Percentiles rank a stretch among this genome's conserved stretches.
Evolutionary conservation across 2,888 invertebrate species (phyloP).

Genomic region (Agrypnus murinus): DNA sequence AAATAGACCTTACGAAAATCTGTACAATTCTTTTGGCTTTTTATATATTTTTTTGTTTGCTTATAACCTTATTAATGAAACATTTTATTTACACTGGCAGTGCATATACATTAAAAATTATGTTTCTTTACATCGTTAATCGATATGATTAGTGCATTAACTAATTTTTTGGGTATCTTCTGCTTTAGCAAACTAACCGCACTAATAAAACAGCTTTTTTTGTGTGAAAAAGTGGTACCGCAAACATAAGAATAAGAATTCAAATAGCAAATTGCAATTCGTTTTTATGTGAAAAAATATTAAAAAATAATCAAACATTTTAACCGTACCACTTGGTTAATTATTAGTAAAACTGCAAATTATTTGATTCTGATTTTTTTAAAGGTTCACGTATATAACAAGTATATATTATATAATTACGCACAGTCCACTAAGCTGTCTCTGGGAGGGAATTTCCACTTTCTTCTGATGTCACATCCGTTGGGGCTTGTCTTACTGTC

Average conservation of each 20-base stretch:
- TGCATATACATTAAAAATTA: slow-evolving; percentile 33
- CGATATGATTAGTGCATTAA: slow-evolving; percentile 34
- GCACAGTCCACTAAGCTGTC: slow-evolving; percentile 66
- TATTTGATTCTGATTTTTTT: neutral
- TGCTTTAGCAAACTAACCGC: neutral
- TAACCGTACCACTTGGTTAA: slow-evolving; percentile 25
- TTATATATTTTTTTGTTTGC: neutral
- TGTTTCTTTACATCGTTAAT: slow-evolving; percentile 28
- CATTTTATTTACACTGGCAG: slow-evolving; percentile 35
- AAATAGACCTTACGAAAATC: slow-evolving; percentile 8
- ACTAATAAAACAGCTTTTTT: neutral
- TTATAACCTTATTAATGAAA: slow-evolving; percentile 6
- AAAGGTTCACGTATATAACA: slow-evolving; percentile 54
- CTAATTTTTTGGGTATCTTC: no score
- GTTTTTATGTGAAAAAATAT: slow-evolving; percentile 19
- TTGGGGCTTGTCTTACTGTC: slow-evolving; percentile 65
- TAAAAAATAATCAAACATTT: slow-evolving; percentile 4
- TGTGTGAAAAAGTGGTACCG: slow-evolving; percentile 6
- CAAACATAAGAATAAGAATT: neutral
- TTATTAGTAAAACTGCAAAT: slow-evolving; percentile 9
- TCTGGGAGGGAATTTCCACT: slow-evolving; percentile 69
- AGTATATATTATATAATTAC: no score
- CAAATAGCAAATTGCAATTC: slow-evolving; percentile 38
- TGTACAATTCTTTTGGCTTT: slow-evolving; percentile 11
- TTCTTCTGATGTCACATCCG: slow-evolving; percentile 67